Conservation (phyloP, 2,113 vertebrate species). For the Bombycilla garrulus region DNA sequence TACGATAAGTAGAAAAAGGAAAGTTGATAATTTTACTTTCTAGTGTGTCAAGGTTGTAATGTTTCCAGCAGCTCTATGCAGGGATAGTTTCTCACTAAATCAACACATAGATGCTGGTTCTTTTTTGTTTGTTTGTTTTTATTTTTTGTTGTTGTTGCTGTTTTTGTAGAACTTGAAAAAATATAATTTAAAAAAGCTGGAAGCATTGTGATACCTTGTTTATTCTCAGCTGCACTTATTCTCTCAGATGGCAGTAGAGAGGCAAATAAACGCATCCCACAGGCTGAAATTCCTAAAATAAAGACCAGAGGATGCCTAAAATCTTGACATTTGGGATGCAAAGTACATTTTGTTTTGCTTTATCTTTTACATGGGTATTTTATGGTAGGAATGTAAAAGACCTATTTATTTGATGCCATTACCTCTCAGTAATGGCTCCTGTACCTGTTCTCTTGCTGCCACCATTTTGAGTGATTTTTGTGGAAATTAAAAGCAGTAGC, state of each 20-base stretch:
- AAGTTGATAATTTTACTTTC: not conserved
- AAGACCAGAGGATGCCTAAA: slow-evolving; percentile 41
- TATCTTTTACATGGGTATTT: slow-evolving; percentile 29
- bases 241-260: slow-evolving; percentile 10
- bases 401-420: not conserved
- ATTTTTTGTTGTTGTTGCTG: too few relatives aligned
- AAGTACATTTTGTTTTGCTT: slow-evolving; percentile 54
- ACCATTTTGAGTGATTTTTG: not conserved
- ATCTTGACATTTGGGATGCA: slow-evolving; percentile 18
- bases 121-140: too few relatives aligned
- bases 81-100: slow-evolving; percentile 24
- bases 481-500: slow-evolving; percentile 23
- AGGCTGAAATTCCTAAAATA: slow-evolving; percentile 9
- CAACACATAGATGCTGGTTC: not conserved
- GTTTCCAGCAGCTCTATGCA: not conserved
- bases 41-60: not conserved
- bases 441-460: not conserved
- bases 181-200: not conserved
- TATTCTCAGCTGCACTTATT: not conserved
- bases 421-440: not conserved
- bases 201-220: not conserved
- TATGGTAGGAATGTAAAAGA: slow-evolving; percentile 22
- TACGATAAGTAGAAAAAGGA: not conserved
- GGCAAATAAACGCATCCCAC: not conserved
- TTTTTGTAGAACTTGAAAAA: not conserved